Evolutionary conservation across 2,888 invertebrate genomes (phyloP).

Genomic region (Arge pagana): DNA sequence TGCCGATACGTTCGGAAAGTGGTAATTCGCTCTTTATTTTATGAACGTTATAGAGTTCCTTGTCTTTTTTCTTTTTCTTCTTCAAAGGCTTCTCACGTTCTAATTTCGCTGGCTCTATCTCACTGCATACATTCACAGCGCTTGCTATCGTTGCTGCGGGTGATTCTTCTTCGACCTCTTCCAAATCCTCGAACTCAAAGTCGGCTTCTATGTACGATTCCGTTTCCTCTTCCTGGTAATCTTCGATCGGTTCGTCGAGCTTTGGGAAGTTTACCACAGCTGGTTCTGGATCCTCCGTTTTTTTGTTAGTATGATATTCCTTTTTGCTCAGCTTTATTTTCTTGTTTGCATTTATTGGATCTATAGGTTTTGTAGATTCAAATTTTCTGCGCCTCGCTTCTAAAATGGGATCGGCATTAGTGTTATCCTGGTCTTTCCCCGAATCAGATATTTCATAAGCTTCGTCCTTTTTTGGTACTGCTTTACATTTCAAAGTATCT

Average conservation of each 20-base stretch:
- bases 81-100: conserved; percentile 49
- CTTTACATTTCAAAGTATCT: conserved; percentile 16
- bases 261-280: conserved; percentile 8
- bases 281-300: conserved; percentile 4
- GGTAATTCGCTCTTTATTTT: conserved; percentile 47
- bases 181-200: conserved; percentile 32
- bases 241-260: conserved; percentile 12
- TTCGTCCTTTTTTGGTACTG: conserved; percentile 32
- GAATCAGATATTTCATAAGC: conserved; percentile 26
- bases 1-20: conserved; percentile 48
- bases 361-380: conserved; percentile 58
- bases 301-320: conserved; percentile 31
- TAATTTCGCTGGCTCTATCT: conserved; percentile 41
- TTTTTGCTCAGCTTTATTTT: conserved; percentile 54
- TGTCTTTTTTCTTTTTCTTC: conserved; percentile 58
- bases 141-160: conserved; percentile 20
- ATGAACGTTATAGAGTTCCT: conserved; percentile 58
- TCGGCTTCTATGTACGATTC: conserved; percentile 36
- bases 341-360: conserved; percentile 60
- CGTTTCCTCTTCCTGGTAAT: conserved; percentile 27
- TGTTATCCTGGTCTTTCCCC: neutral
- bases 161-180: conserved; percentile 31
- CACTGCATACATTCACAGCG: conserved; percentile 33
- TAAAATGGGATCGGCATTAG: conserved; percentile 56
- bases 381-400: conserved; percentile 63